Evolutionary conservation across 2,888 invertebrate genomes (phyloP).

Genomic region (Dexiosoma caninum): DNA sequence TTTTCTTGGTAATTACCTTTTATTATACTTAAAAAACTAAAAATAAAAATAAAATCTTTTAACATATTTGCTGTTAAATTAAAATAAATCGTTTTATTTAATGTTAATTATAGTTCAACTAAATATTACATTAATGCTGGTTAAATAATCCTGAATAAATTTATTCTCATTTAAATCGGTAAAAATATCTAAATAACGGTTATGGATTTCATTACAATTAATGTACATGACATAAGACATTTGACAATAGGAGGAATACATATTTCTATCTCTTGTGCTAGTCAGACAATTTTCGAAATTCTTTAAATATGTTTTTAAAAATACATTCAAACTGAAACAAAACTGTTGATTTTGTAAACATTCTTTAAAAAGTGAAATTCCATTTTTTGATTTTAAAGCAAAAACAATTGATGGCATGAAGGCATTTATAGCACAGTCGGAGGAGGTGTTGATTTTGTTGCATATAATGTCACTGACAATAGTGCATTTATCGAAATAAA

Average conservation of each 20-base stretch:
- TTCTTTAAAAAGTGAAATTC: constrained; percentile 6
- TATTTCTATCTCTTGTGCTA: background rate
- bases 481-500: constrained; percentile 36
- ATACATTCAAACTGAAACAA: constrained; percentile 16
- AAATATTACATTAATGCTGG: constrained; percentile 27
- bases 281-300: background rate
- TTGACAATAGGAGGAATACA: background rate
- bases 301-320: constrained; percentile 27
- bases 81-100: background rate
- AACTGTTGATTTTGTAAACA: constrained; percentile 43
- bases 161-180: background rate
- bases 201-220: background rate
- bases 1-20: too few species aligned
- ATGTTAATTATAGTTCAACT: background rate
- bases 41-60: too few species aligned
- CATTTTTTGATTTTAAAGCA: background rate
- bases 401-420: constrained; percentile 37
- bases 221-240: background rate
- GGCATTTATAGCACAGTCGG: background rate
- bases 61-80: background rate
- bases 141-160: constrained; percentile 21
- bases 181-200: background rate
- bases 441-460: background rate
- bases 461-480: constrained; percentile 38
- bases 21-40: background rate